phyloP scores from a whole-genome alignment of 2,797 vertebrate species.

The Micrastur ruficollis region DNA sequence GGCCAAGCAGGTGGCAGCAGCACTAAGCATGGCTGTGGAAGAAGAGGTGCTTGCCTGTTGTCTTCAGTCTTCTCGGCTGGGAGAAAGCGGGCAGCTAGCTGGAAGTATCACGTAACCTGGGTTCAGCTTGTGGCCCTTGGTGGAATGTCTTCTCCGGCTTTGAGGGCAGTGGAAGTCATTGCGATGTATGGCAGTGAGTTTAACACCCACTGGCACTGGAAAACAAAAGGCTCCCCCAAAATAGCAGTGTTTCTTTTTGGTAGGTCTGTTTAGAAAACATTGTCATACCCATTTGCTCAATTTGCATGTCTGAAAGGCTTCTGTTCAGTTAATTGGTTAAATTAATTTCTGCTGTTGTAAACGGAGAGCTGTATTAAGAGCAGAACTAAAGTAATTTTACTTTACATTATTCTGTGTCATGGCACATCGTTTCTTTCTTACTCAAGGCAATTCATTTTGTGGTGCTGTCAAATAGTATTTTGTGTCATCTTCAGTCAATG shows the following conservation, averaged over 20 bases:
- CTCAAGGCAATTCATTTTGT: conserved; percentile 48
- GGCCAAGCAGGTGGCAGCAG: neutral
- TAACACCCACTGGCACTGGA: neutral
- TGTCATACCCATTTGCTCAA: neutral
- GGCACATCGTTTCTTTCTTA: conserved; percentile 6
- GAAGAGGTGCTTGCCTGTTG: neutral
- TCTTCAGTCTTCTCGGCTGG: neutral
- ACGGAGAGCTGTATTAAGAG: neutral
- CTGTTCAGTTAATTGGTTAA: conserved; percentile 27
- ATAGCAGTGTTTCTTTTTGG: neutral
- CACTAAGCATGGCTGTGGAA: neutral
- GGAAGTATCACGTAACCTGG: fast-evolving
- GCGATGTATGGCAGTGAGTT: neutral
- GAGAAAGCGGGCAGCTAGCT: neutral
- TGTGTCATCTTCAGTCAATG: neutral
- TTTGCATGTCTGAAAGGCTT: conserved; percentile 47
- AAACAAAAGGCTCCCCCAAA: neutral
- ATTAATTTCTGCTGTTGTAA: conserved; percentile 35
- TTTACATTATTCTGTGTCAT: conserved; percentile 20
- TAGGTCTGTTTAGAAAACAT: neutral
- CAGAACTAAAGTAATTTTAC: conserved; percentile 23
- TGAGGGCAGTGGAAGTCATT: neutral
- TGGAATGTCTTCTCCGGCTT: neutral
- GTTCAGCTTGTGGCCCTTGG: neutral
- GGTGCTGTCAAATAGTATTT: conserved; percentile 5